A percentile compares a stretch with the other conserved stretches of the same genome.
Conservation (phyloP, 1,140 invertebrate genomes). For the Pentalonia nigronervosa region DNA sequence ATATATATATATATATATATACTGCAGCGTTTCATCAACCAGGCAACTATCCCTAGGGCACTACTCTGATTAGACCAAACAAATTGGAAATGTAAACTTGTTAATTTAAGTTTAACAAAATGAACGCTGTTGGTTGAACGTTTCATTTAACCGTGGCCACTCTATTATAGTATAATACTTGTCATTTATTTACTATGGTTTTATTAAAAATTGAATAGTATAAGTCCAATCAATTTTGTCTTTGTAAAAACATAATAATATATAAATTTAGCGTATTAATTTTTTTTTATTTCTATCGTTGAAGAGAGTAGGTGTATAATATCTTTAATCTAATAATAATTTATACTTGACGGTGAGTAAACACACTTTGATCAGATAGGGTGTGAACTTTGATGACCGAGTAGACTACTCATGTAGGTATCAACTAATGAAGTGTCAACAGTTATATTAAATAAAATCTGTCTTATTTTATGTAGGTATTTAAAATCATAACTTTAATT, state of each 20-base stretch:
- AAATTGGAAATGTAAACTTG: constrained; percentile 1
- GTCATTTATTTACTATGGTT: not conserved
- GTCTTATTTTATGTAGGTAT: not conserved
- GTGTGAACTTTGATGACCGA: not conserved
- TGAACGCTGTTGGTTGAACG: not conserved
- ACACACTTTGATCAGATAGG: not conserved
- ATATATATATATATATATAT: not conserved
- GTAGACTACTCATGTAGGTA: not conserved
- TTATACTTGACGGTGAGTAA: not conserved
- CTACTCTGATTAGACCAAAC: not conserved
- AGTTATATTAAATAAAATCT: not conserved
- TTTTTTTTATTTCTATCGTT: not conserved
- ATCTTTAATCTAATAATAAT: not conserved
- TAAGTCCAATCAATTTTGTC: not conserved
- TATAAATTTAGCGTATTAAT: not conserved
- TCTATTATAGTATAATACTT: not conserved
- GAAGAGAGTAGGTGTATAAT: not conserved
- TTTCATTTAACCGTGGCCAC: not conserved
- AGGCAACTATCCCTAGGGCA: not conserved
- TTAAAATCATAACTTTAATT: not conserved
- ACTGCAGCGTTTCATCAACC: not conserved
- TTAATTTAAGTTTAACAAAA: not conserved
- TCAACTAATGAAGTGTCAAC: not conserved
- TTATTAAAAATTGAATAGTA: not conserved
- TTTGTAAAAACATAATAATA: not conserved